Evolutionary conservation across 2,797 vertebrate genomes (phyloP), one percentile per base, ranked within the genome.

Genomic region (Garrulus glandarius): DNA sequence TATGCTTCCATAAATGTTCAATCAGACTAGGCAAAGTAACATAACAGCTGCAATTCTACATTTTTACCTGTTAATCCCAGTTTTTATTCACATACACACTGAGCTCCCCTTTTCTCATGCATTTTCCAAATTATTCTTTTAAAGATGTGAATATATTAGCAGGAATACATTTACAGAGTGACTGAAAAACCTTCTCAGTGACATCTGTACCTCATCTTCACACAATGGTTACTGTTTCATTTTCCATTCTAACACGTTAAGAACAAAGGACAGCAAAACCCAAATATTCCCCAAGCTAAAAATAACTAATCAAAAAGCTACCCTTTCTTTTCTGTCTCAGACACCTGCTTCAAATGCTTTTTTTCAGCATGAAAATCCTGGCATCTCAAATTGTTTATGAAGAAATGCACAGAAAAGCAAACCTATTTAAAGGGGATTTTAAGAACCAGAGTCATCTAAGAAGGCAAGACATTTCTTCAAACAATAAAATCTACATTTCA

Each of bases 401-500:
- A 84, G 19, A 87, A 93, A 82, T 52, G n/a, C 43, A 60, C 19
- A 82, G 49, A 87, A 87, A 78, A 10, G 15, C 30, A 52, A 87
- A 44, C 46, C 13, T 13, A 41, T 53, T 83, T 65, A 44, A 37
- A 64, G 18, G 30, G 13, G 9, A 71, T 65, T 75, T 93, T 46
- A 53, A 83, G 68, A 81, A 74, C 20, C 13, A 43, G 56, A 79
- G n/a, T 56, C 20, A 80, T 41, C 39, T 81, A 57, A 55, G 41
- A 43, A 86, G 26, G 47, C 21, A 90, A 75, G 52, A 64, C 11
- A 36, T 65, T 80, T 82, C 46, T 68, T 95, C 80, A 89, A 89
- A 63, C 23, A 87, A 56, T 77, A 49, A 79, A 68, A 91, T 89
- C 59, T 89, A 50, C 44, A 84, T 69, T 91, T 95, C 80, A 95